Conservation (phyloP, 2,797 vertebrate genomes). For the Sarcoramphus papa region DNA sequence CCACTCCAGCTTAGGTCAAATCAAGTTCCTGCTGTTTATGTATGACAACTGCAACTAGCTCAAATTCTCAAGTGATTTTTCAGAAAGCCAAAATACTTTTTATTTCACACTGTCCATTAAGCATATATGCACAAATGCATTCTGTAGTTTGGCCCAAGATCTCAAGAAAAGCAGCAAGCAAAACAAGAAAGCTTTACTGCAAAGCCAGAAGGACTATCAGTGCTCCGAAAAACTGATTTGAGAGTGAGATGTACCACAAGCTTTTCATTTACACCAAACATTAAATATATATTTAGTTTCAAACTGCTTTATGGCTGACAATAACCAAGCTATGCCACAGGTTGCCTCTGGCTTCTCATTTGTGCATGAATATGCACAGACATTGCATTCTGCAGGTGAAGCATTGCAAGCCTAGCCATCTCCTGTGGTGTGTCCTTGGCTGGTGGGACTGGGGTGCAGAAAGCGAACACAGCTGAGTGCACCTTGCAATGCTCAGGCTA, state of each 20-base stretch:
- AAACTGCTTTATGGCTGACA: not conserved
- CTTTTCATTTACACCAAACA: not conserved
- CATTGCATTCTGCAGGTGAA: not conserved
- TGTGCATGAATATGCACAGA: not conserved
- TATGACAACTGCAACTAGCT: not conserved
- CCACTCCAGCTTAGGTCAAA: not conserved
- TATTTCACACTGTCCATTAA: not conserved
- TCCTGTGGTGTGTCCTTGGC: not conserved
- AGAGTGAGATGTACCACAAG: not conserved
- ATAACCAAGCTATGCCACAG: not conserved
- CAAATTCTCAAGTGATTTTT: not conserved
- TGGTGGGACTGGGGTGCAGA: not conserved
- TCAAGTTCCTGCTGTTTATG: not conserved
- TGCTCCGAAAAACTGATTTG: not conserved
- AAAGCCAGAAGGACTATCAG: not conserved
- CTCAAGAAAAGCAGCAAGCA: not conserved
- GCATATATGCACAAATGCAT: not conserved
- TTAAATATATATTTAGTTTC: not conserved
- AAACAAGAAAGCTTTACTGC: not conserved
- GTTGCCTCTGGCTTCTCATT: not conserved
- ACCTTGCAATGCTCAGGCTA: conserved; percentile 18
- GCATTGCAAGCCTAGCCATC: not conserved
- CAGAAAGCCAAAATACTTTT: not conserved
- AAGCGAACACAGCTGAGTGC: conserved; percentile 30
- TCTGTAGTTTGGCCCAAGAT: not conserved